Evolutionary conservation across 2,113 vertebrate species (phyloP).

Genomic region (Vanacampus margaritifer): DNA sequence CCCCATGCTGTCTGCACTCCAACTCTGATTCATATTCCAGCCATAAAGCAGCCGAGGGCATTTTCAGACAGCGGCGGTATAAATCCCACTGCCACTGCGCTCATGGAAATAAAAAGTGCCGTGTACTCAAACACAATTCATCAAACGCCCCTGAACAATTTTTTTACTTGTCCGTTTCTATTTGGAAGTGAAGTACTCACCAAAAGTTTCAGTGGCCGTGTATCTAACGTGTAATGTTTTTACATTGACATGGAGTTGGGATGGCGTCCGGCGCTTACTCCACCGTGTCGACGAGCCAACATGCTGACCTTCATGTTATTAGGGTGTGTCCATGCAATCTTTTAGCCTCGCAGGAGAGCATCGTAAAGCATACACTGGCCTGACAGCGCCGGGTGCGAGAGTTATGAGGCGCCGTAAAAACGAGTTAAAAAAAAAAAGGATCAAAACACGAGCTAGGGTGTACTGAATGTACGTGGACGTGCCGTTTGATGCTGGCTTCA

Average conservation of each 20-base stretch:
- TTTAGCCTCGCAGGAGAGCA: constrained; percentile 14
- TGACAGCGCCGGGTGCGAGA: constrained; percentile 48
- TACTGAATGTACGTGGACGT: constrained; percentile 20
- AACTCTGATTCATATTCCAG: constrained; percentile 56
- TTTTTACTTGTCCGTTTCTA: constrained; percentile 1
- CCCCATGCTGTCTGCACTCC: constrained; percentile 40
- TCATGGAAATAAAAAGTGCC: constrained; percentile 29
- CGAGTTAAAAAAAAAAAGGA: constrained; percentile 9
- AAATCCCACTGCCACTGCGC: constrained; percentile 43
- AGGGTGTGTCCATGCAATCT: constrained; percentile 47
- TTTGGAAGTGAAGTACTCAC: not conserved
- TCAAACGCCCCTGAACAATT: not conserved
- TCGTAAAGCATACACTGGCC: constrained; percentile 50
- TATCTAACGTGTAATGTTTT: not conserved
- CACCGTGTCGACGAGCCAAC: constrained; percentile 4
- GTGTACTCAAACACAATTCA: constrained; percentile 18
- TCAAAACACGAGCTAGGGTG: constrained; percentile 23
- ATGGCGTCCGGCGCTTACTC: constrained; percentile 1
- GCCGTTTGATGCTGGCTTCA: constrained; percentile 13
- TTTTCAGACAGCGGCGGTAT: constrained; percentile 46
- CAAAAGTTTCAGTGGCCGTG: not conserved
- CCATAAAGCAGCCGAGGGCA: constrained; percentile 57
- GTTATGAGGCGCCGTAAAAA: constrained; percentile 48
- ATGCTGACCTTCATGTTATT: constrained; percentile 52
- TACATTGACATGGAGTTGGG: not conserved